Base-by-base conservation (phyloP, 2,888 invertebrate genomes). In the Aquatica leii region DNA sequence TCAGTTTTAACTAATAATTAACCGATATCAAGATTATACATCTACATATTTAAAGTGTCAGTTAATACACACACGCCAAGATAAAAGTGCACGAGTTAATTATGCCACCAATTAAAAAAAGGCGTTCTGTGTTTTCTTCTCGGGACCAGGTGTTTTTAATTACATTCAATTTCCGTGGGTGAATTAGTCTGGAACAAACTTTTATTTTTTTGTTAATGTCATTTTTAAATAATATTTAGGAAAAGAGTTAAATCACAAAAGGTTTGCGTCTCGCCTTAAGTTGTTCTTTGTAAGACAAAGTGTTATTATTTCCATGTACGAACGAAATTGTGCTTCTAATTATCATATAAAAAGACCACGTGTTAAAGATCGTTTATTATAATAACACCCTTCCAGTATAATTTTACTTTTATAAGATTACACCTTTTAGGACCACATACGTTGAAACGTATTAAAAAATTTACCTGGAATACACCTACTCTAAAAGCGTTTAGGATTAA, bases 341-440 rank as follows among this genome's bases (percentile, higher is more conserved):
- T 68, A 69, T 68, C 68, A 62, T 68, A 62, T 64, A 66, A 66
- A 66, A 67, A 66, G 65, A 65, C 67, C 68, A 69, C 66, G 68
- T 68, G 68, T 71, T 68, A 66, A 62, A 56, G 51, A 67, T 68
- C 65, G 67, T 71, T 71, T 72, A 71, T 68, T 67, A 71, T 72
- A 72, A 72, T 72, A 68, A 70, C 69, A 69, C 69, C 69, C 69
- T 64, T 65, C 50, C 59, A 40, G 65, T 57, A 62, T 62, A 60
- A 61, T 65, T 61, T 57, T 62, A 60, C 57, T 65, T 61, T 57
- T 40, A 61, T 56, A 58, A 61, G 65, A 60, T 65, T 65, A 57
- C 60, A 60, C 65, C 65, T 65, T 55, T 56, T 43, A 5, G 59
- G 68, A 68, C 68, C 68, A 68, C 68, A 68, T 68, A 63, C 68